Evolutionary conservation across 2,888 invertebrate species (phyloP).

Genomic region (Drosophila mettleri): DNA sequence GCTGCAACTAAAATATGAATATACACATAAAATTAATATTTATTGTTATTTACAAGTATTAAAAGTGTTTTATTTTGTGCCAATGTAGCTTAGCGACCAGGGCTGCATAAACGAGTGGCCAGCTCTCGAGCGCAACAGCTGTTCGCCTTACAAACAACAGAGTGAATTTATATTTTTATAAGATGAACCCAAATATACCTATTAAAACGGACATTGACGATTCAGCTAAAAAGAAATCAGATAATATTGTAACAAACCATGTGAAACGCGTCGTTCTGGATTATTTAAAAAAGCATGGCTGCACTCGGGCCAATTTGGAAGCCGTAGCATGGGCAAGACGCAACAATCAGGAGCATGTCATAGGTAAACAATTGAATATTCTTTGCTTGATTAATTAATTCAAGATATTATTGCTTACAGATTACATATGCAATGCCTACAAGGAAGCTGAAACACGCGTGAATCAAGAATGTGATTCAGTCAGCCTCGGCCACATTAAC

Average conservation of each 20-base stretch:
- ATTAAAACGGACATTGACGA: conserved; percentile 13
- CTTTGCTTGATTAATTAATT: not conserved
- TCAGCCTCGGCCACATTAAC: conserved; percentile 72
- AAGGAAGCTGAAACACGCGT: conserved; percentile 64
- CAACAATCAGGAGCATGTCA: conserved; percentile 6
- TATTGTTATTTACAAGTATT: not conserved
- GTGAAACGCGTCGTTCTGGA: conserved; percentile 27
- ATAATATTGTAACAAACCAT: not conserved
- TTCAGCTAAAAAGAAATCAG: not conserved
- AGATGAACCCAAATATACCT: conserved; percentile 16
- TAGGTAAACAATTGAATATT: conserved; percentile 37
- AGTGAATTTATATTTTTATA: not conserved
- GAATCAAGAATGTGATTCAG: conserved; percentile 72
- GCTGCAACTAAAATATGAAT: not conserved
- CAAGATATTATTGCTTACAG: conserved; percentile 38
- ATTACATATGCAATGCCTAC: conserved; percentile 61
- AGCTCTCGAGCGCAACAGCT: conserved; percentile 43
- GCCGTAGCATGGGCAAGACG: conserved; percentile 9
- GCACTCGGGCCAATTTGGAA: conserved; percentile 34
- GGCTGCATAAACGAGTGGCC: conserved; percentile 30
- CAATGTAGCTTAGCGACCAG: conserved; percentile 26
- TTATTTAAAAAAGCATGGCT: conserved; percentile 41
- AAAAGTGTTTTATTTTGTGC: not conserved
- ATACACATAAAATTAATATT: not conserved
- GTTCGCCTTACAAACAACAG: conserved; percentile 32